Evolutionary conservation across 2,888 invertebrate species (phyloP).

Genomic region (Molanna angustata): DNA sequence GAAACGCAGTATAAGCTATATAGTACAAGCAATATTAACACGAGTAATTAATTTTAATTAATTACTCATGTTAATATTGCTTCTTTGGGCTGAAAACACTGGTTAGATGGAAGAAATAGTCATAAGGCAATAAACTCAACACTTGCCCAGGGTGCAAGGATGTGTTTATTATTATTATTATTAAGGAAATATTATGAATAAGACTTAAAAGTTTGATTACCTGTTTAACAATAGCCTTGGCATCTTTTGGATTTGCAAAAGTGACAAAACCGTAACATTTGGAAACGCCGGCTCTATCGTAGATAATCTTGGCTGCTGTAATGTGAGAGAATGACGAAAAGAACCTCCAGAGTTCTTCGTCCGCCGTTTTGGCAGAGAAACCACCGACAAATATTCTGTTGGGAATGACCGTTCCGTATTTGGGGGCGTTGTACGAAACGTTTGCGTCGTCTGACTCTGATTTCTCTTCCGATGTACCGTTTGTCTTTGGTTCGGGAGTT

Average conservation of each 20-base stretch:
- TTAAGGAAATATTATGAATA: no score
- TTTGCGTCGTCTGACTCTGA: slow-evolving; percentile 50
- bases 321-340: slow-evolving; percentile 89
- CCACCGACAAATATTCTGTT: slow-evolving; percentile 97
- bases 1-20: no score
- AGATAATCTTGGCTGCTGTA: slow-evolving; percentile 91
- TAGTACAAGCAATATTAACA: no score
- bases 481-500: slow-evolving; percentile 8
- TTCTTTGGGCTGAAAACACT: no score
- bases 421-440: slow-evolving; percentile 53
- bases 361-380: slow-evolving; percentile 89
- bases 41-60: no score
- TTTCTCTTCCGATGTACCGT: slow-evolving; percentile 18
- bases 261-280: slow-evolving; percentile 90
- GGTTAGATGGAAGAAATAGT: no score
- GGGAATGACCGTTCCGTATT: slow-evolving; percentile 83
- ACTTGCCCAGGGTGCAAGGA: no score
- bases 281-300: slow-evolving; percentile 91
- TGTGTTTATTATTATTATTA: no score
- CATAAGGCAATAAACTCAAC: no score
- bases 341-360: slow-evolving; percentile 85
- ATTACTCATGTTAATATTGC: no score
- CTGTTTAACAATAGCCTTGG: slow-evolving; percentile 54
- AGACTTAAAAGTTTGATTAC: no score
- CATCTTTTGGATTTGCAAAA: slow-evolving; percentile 52